Base-by-base conservation (phyloP, 2,888 invertebrate species). In the Coenonympha glycerion region DNA sequence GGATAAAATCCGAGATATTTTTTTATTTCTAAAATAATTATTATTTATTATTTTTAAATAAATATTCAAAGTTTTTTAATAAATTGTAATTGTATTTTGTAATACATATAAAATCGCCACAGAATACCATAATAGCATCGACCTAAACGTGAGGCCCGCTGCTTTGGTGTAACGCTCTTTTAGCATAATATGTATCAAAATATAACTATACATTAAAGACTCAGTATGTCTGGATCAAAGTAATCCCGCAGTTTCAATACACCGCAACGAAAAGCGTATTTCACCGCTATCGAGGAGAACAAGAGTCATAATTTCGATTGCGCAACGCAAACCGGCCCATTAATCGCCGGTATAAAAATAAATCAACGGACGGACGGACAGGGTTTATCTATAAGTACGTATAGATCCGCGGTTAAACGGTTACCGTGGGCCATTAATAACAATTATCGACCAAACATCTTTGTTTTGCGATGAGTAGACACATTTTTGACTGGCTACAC, bases 391-490 rank as follows among this genome's bases (percentile, higher is more conserved):
- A 15, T 58, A 55, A 51, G 57, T 57, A 62, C n/a, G n/a, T 59
- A 55, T 56, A 31, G 44, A 44, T 31, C 31, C 30, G 22, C 13
- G 42, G 42, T 22, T n/a, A 66, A 70, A 66, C 67, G 58, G 60
- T 63, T 63, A 62, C 64, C 58, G 62, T 6, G 33, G 31, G 61
- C 73, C 71, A 76, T 78, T 79, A 79, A 76, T 70, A 70, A 57
- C 56, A 58, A 75, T 77, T 77, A 81, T 81, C 77, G 54, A 64
- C 50, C 56, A 69, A 75, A 80, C 78, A 79, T 82, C 81, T 82
- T 69, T 74, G 74, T 79, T 78, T 77, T 68, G 64, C 56, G 40
- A 65, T 81, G 81, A 81, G 59, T 70, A 60, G 54, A 65, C 73
- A 47, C 46, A 55, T 48, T 62, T 31, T 61, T 55, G 26, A 56